Evolutionary conservation across 1,140 invertebrate genomes (phyloP).

Genomic region (Neelides sp.): DNA sequence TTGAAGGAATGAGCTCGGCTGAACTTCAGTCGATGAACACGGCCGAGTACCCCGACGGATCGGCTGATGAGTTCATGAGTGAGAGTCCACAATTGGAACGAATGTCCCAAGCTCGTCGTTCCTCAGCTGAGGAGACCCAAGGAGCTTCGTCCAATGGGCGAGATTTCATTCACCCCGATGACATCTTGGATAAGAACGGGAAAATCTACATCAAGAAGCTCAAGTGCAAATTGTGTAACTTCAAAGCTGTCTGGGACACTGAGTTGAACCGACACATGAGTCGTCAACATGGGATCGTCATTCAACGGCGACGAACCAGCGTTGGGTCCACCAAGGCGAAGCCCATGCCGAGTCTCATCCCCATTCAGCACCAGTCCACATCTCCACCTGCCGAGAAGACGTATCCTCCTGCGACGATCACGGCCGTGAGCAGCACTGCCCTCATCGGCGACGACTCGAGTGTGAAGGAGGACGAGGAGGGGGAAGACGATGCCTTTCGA

Average conservation of each 20-base stretch:
- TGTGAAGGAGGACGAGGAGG: conserved; percentile 37
- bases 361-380: conserved; percentile 1
- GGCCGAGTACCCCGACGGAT: no score
- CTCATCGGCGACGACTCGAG: conserved; percentile 23
- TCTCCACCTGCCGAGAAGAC: not conserved
- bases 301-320: conserved; percentile 32
- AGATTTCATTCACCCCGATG: conserved; percentile 42
- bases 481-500: conserved; percentile 39
- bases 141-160: conserved; percentile 33
- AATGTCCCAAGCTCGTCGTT: no score
- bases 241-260: conserved; percentile 43
- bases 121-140: conserved; percentile 29
- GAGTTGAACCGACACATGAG: conserved; percentile 43
- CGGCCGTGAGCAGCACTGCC: not conserved
- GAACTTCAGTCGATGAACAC: no score
- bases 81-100: no score
- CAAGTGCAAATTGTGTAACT: conserved; percentile 42
- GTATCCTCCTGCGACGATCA: not conserved
- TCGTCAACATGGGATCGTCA: conserved; percentile 34
- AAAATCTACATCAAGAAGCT: conserved; percentile 38
- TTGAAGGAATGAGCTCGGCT: no score
- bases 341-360: conserved; percentile 11
- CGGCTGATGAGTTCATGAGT: no score
- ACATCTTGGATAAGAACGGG: conserved; percentile 39
- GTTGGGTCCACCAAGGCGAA: conserved; percentile 29